A percentile compares a stretch with the other conserved stretches of the same genome.
These are phyloP conservation scores for Lophotriccus pileatus DNA, from an alignment of 2,797 vertebrate genomes.

Conservation along the genomic window DNA sequence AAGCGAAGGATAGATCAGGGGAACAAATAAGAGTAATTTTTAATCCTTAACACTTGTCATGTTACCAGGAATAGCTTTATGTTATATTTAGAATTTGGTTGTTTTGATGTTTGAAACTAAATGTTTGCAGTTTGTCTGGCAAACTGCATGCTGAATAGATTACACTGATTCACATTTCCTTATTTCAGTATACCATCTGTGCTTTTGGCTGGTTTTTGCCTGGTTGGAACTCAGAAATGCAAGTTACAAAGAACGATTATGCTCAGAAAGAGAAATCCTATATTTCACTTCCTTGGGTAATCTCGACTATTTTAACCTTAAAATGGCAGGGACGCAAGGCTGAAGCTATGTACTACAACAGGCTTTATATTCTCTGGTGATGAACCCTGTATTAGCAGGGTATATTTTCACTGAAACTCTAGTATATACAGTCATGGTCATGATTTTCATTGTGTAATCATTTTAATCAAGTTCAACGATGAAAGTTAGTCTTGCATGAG, in stretches of 20 bases:
- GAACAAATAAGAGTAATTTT: neutral
- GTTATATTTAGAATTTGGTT: conserved; percentile 13
- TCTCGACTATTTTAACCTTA: conserved; percentile 8
- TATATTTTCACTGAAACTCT: conserved; percentile 12
- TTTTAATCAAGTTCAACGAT: conserved; percentile 74
- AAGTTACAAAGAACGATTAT: neutral
- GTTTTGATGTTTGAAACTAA: conserved; percentile 58
- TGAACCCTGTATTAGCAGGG: neutral
- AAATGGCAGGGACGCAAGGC: neutral
- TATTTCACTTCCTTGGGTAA: neutral
- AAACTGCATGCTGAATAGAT: conserved; percentile 42
- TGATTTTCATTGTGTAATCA: conserved; percentile 71
- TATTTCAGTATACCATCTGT: conserved; percentile 64
- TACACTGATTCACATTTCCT: conserved; percentile 44
- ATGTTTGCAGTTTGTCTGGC: conserved; percentile 60
- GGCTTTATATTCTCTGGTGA: neutral
- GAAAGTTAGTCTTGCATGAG: conserved; percentile 75
- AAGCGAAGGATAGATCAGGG: neutral
- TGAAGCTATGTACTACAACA: neutral
- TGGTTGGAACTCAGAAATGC: conserved; percentile 29
- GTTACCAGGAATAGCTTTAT: conserved; percentile 16
- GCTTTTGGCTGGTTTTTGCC: conserved; percentile 32
- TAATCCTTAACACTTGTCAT: neutral
- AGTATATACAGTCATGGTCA: conserved; percentile 41
- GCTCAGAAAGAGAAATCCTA: neutral